phyloP scores from a whole-genome alignment of 1,140 invertebrate species.

The Drosophila tropicalis region DNA sequence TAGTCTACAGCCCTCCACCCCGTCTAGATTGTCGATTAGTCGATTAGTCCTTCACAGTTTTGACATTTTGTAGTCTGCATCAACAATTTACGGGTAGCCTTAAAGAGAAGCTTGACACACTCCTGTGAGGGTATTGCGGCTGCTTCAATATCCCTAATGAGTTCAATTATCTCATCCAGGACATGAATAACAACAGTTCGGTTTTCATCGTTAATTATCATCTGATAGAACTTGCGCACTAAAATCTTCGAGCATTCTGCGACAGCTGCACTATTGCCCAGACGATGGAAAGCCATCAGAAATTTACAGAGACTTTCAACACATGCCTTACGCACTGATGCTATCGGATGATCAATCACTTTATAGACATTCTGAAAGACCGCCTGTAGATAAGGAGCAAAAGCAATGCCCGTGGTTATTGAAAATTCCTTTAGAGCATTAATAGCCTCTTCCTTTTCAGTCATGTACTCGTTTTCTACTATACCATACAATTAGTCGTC shows the following conservation, averaged over 20 bases:
- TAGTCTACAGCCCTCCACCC: conserved; percentile 91
- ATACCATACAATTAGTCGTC: conserved; percentile 80
- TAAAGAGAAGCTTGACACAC: no score
- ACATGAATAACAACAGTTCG: conserved; percentile 87
- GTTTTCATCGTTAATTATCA: conserved; percentile 88
- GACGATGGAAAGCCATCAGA: conserved; percentile 86
- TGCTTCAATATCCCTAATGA: conserved; percentile 86
- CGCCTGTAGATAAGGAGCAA: conserved; percentile 88
- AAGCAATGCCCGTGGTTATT: conserved; percentile 86
- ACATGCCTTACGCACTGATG: conserved; percentile 88
- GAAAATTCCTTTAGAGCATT: conserved; percentile 89
- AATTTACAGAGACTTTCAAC: conserved; percentile 88
- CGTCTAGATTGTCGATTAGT: conserved; percentile 85
- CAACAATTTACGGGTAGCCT: no score
- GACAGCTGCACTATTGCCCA: conserved; percentile 84
- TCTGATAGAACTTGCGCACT: conserved; percentile 87
- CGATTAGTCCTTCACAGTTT: no score
- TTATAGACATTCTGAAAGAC: conserved; percentile 89
- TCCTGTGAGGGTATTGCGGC: conserved; percentile 83
- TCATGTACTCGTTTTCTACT: conserved; percentile 90
- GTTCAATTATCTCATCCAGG: conserved; percentile 86
- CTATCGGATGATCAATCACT: conserved; percentile 88
- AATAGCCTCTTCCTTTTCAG: conserved; percentile 92
- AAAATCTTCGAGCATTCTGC: conserved; percentile 84
- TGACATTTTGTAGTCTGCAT: no score